phyloP scores from a whole-genome alignment of 2,113 vertebrate species.

The Paralichthys olivaceus region DNA sequence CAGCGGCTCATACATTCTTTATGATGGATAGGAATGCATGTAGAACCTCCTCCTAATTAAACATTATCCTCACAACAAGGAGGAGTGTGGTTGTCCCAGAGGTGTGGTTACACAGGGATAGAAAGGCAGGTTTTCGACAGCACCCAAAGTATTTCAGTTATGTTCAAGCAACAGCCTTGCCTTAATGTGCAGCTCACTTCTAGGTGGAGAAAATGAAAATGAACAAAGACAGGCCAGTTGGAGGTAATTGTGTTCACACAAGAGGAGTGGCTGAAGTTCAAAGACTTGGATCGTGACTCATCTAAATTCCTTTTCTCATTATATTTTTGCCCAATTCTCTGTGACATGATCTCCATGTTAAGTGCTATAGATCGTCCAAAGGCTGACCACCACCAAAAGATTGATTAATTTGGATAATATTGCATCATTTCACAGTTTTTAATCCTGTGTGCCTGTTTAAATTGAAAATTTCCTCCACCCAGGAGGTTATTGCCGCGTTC shows the following conservation, averaged over 20 bases:
- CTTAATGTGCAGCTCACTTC: slow-evolving; percentile 4
- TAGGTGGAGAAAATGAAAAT: slow-evolving; percentile 14
- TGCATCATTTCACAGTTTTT: not conserved
- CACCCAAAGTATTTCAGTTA: slow-evolving; percentile 1
- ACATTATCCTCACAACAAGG: slow-evolving; percentile 40
- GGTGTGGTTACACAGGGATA: slow-evolving; percentile 9
- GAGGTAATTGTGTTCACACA: slow-evolving; percentile 23
- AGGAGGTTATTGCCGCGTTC: too few species aligned
- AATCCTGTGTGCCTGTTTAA: too few species aligned
- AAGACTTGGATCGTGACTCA: slow-evolving; percentile 13
- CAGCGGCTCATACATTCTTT: slow-evolving; percentile 59
- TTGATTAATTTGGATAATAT: slow-evolving; percentile 14
- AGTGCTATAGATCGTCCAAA: not conserved
- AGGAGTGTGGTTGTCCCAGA: not conserved
- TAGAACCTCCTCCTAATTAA: slow-evolving; percentile 42
- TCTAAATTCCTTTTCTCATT: not conserved
- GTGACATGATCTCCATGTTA: not conserved
- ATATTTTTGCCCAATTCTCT: slow-evolving; percentile 4
- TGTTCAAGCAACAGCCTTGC: not conserved
- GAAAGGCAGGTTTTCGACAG: slow-evolving; percentile 5
- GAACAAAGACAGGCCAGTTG: slow-evolving; percentile 3
- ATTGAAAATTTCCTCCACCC: too few species aligned
- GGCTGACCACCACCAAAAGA: slow-evolving; percentile 21
- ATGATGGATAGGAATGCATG: slow-evolving; percentile 34
- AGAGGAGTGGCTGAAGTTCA: slow-evolving; percentile 33